Percentiles rank a stretch among this genome's conserved stretches.
Conservation (phyloP, 2,888 invertebrate species). For the Xanthorhoe designata region DNA sequence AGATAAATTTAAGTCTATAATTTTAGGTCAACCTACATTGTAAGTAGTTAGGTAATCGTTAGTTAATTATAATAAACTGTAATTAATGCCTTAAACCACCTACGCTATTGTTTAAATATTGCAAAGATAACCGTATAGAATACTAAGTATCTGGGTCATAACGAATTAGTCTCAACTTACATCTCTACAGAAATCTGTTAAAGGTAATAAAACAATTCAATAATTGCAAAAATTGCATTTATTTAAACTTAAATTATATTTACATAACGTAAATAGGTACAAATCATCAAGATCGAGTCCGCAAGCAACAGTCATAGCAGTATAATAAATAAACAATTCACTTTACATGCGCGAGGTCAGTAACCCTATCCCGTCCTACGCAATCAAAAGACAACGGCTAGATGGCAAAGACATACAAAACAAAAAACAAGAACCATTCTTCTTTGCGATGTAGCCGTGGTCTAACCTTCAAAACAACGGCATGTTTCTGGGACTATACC, state of each 20-base stretch:
- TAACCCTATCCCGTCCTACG: conserved; percentile 54
- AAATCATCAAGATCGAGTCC: conserved; percentile 83
- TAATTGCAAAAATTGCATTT: conserved; percentile 75
- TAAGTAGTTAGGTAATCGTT: no score
- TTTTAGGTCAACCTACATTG: no score
- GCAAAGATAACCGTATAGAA: no score
- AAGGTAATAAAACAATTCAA: conserved; percentile 11
- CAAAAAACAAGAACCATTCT: conserved; percentile 30
- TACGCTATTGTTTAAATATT: no score
- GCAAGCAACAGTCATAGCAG: conserved; percentile 82
- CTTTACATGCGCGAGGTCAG: conserved; percentile 61
- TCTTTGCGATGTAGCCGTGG: conserved; percentile 54
- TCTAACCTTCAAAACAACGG: conserved; percentile 37
- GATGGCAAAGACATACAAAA: conserved; percentile 50
- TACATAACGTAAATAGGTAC: conserved; percentile 78
- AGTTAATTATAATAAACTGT: no score
- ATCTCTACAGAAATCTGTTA: background rate
- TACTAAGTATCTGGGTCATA: no score
- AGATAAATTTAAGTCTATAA: no score
- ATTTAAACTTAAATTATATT: conserved; percentile 75
- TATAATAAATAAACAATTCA: conserved; percentile 71
- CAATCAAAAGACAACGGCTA: conserved; percentile 49
- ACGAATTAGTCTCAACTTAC: no score
- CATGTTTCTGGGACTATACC: conserved; percentile 1
- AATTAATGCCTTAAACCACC: no score